Evolutionary conservation across 2,888 invertebrate genomes (phyloP).

Genomic region (Acanthosepion esculentum): DNA sequence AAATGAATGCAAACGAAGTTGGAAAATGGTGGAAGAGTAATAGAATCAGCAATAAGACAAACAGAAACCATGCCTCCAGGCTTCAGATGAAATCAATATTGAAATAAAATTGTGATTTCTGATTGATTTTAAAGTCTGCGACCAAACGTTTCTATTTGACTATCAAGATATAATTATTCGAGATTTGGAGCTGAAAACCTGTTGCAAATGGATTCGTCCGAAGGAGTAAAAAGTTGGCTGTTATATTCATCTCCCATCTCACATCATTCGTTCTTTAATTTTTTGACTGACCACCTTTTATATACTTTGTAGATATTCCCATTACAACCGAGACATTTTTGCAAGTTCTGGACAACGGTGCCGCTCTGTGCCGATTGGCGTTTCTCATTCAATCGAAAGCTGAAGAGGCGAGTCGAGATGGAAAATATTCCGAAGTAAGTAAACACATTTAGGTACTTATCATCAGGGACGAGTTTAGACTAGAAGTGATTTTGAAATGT

Average conservation of each 20-base stretch:
- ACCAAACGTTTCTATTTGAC: too few relatives aligned
- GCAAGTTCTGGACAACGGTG: constrained; percentile 88
- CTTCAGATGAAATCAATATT: too few relatives aligned
- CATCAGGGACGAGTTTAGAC: neutral
- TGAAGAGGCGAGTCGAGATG: constrained; percentile 76
- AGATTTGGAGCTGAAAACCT: too few relatives aligned
- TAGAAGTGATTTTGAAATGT: neutral
- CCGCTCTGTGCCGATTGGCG: constrained; percentile 86
- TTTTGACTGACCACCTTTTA: fast-evolving
- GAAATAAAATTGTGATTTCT: too few relatives aligned
- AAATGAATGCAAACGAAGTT: too few relatives aligned
- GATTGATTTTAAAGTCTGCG: too few relatives aligned
- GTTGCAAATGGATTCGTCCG: too few relatives aligned
- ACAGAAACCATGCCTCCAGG: too few relatives aligned
- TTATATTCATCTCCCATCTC: neutral
- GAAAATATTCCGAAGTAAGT: constrained; percentile 63
- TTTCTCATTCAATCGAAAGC: constrained; percentile 86
- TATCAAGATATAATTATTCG: too few relatives aligned
- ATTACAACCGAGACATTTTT: constrained; percentile 87
- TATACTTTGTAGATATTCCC: constrained; percentile 76
- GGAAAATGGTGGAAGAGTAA: too few relatives aligned
- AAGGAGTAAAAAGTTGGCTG: neutral
- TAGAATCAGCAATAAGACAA: too few relatives aligned
- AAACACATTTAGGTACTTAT: neutral
- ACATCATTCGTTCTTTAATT: neutral